Evolutionary conservation across 2,888 invertebrate species (phyloP).

Genomic region (Drosophila formosana): DNA sequence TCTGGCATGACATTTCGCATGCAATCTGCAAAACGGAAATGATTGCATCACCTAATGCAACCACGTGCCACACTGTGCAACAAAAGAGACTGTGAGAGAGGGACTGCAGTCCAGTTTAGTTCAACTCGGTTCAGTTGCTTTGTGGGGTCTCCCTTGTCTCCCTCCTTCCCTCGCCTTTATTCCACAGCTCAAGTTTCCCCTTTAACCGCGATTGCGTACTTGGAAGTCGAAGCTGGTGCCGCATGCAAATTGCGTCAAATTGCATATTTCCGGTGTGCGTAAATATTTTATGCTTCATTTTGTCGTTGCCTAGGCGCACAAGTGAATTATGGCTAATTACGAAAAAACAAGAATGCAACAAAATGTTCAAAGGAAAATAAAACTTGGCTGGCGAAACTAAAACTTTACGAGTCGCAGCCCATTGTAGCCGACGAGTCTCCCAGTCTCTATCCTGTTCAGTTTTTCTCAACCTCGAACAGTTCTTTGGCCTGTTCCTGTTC

Average conservation of each 20-base stretch:
- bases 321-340: slow-evolving; percentile 81
- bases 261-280: slow-evolving; percentile 78
- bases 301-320: slow-evolving; percentile 67
- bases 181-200: background rate
- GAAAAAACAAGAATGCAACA: slow-evolving; percentile 46
- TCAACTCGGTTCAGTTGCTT: slow-evolving; percentile 8
- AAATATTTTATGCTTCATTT: slow-evolving; percentile 80
- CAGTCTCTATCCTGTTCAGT: no score
- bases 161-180: background rate
- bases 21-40: slow-evolving; percentile 75
- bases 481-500: background rate
- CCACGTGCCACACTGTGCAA: slow-evolving; percentile 60
- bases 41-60: slow-evolving; percentile 75
- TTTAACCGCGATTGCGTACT: background rate
- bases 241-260: slow-evolving; percentile 79
- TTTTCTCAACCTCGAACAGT: no score
- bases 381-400: slow-evolving; percentile 32
- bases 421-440: slow-evolving; percentile 11
- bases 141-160: background rate
- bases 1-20: slow-evolving; percentile 64
- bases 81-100: background rate
- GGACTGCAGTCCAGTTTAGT: slow-evolving; percentile 9
- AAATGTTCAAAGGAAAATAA: slow-evolving; percentile 24
- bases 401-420: slow-evolving; percentile 44
- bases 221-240: slow-evolving; percentile 39